Conservation (phyloP, 2,797 vertebrate species). For the Arremon aurantiirostris region DNA sequence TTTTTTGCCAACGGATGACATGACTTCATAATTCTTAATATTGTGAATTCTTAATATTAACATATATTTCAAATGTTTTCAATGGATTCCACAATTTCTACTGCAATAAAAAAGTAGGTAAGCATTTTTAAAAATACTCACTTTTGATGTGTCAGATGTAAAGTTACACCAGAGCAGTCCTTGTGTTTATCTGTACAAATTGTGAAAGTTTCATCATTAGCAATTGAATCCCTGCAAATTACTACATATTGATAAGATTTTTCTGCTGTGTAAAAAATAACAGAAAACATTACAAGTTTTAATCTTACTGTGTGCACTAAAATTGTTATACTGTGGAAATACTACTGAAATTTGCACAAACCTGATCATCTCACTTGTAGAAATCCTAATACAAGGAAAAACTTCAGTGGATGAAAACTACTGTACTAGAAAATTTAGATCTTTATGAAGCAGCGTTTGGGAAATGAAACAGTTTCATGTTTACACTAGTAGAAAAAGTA, state of each 20-base stretch:
- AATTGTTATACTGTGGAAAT: neutral
- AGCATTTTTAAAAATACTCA: constrained; percentile 72
- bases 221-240: neutral
- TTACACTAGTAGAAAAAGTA: neutral
- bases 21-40: neutral
- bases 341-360: neutral
- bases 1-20: neutral
- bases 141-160: constrained; percentile 90
- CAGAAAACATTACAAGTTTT: neutral
- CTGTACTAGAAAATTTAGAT: neutral
- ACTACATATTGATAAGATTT: neutral
- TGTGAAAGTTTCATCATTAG: neutral
- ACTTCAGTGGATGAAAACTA: neutral
- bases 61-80: neutral
- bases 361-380: neutral
- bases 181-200: constrained; percentile 87
- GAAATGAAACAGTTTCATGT: neutral
- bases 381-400: neutral
- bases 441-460: neutral
- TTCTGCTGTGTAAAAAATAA: neutral
- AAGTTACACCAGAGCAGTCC: constrained; percentile 92
- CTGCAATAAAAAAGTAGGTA: neutral
- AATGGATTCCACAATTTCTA: neutral
- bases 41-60: neutral
- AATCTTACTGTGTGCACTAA: neutral